Conservation (phyloP, 2,797 vertebrate species). For the Prunella strophiata region DNA sequence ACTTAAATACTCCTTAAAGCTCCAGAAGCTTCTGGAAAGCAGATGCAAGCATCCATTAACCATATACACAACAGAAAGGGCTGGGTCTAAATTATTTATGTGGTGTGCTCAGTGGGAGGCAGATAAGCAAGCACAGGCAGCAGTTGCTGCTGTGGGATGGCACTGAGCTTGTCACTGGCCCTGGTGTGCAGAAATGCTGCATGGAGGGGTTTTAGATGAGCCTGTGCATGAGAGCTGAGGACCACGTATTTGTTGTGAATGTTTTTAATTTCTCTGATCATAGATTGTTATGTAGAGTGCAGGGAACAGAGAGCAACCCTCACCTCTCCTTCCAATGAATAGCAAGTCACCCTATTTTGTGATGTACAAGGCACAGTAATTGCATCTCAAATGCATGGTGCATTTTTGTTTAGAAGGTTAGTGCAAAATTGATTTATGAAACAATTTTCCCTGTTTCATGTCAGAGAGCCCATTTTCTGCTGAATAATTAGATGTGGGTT, state of each 20-base stretch:
- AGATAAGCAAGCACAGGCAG: background rate
- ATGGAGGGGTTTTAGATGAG: background rate
- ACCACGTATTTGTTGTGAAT: slow-evolving; percentile 6
- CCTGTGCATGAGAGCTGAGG: background rate
- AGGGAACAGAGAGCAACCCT: slow-evolving; percentile 45
- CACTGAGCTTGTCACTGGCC: background rate
- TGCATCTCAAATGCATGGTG: slow-evolving; percentile 46
- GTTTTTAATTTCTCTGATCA: slow-evolving; percentile 57
- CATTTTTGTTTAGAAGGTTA: slow-evolving; percentile 69
- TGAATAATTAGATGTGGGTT: slow-evolving; percentile 65
- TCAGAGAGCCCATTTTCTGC: slow-evolving; percentile 55
- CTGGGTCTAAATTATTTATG: slow-evolving; percentile 9
- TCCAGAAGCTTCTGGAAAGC: background rate
- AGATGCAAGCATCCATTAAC: background rate
- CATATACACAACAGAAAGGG: background rate
- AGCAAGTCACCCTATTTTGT: slow-evolving; percentile 44
- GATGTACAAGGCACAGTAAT: slow-evolving; percentile 62
- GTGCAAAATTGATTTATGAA: slow-evolving; percentile 70
- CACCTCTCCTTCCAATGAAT: slow-evolving; percentile 33
- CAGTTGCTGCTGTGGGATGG: background rate
- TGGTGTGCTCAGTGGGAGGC: background rate
- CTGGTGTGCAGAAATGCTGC: slow-evolving; percentile 2
- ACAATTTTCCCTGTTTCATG: slow-evolving; percentile 66
- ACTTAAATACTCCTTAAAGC: background rate
- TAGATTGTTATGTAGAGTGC: slow-evolving; percentile 23